Base-by-base conservation (phyloP, 2,797 vertebrate species). In the Pachyuromys duprasi region DNA sequence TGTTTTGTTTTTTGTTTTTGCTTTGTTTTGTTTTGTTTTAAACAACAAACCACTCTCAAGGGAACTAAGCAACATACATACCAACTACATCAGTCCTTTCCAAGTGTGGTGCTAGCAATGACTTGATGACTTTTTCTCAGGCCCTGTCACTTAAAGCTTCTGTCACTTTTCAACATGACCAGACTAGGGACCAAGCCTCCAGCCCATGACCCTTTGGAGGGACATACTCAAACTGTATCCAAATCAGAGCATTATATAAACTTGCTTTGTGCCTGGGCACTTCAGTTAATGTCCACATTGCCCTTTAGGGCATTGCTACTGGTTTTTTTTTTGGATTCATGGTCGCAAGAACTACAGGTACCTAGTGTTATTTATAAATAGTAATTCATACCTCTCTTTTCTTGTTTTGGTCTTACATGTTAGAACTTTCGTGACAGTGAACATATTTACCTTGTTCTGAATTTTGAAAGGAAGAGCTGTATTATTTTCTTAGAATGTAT, bases 391-490 rank as follows among this genome's bases (percentile, higher is more conserved):
- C 31, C 39, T 55, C 24, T 76, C 20, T 91, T 70, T 86, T 87
- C 70, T 60, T 22, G 87, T 83, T 96, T 65, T 63, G 84, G 13
- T 74, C 57, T 89, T 95, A 53, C 72, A 15, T 3, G 4, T 75
- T 91, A n/a, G 24, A 91, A 55, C 33, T 91, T 91, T 93, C 78
- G 84, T 69, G 24, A 63, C 28, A 89, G 80, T 72, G 31, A 91
- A 63, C 18, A 49, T 67, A 86, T 90, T 83, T 94, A 88, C 74
- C 26, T 82, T 95, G 22, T 60, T 92, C 31, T 70, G 42, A 13
- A 31, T 69, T 79, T 94, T 95, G 81, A 63, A 24, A 79, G 53
- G 8, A 89, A 84, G 78, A 81, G 65, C 9, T 49, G 45, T 82
- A n/a, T 39, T 60, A 72, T 65, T 86, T 95, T 76, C 36, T 84